Evolutionary conservation across 2,888 invertebrate species (phyloP).

Genomic region (Netelia inedita): DNA sequence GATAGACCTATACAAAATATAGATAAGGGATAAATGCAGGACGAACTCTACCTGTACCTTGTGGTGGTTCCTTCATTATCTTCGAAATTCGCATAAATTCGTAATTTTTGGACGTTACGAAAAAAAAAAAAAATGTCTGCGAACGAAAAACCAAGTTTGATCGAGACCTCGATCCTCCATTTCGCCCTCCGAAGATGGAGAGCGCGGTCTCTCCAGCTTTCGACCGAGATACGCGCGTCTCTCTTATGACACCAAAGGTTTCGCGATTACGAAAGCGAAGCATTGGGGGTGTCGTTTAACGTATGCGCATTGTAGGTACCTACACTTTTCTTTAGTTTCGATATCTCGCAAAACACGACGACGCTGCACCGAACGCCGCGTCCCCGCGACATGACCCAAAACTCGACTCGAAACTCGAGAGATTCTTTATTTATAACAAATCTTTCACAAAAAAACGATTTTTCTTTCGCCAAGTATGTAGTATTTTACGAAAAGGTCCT

Average conservation of each 20-base stretch:
- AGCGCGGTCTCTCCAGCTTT: neutral
- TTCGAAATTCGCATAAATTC: no score
- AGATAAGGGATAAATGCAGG: neutral
- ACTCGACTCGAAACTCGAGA: neutral
- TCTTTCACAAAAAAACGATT: no score
- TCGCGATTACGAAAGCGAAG: slow-evolving; percentile 29
- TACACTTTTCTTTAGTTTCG: neutral
- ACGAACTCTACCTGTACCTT: no score
- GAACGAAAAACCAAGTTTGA: no score
- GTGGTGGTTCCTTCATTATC: no score
- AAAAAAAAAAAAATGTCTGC: no score
- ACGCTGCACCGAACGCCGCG: neutral
- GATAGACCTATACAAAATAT: neutral
- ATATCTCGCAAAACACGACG: neutral
- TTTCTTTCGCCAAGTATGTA: no score
- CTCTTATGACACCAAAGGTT: slow-evolving; percentile 1
- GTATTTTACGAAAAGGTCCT: no score
- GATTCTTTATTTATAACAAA: neutral
- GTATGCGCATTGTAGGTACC: neutral
- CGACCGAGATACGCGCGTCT: no score
- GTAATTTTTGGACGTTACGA: no score
- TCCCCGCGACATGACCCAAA: neutral
- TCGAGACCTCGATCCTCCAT: slow-evolving; percentile 27
- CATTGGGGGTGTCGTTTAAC: neutral
- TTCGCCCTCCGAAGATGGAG: neutral